Evolutionary conservation across 2,888 invertebrate genomes (phyloP), one percentile per base, ranked within the genome.

Genomic region (Drosophila putrida): DNA sequence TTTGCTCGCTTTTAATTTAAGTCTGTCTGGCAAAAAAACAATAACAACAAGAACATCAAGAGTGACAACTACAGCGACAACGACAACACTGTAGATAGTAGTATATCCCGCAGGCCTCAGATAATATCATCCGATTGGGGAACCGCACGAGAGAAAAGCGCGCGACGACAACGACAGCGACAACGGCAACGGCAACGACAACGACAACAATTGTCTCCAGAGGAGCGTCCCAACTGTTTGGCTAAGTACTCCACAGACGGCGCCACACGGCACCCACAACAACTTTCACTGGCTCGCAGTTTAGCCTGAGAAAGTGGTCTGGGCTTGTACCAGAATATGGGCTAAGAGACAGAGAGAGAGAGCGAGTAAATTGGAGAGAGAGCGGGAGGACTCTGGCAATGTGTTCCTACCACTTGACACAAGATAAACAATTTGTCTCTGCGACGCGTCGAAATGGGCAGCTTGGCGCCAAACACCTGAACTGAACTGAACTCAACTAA

Each of bases 371-470:
- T n/a, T n/a, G n/a, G 31, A 31, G 20, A 31, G 31, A 10, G 41
- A 43, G 41, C 11, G 31, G 10, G 46, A n/a, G 38, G 55, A 38
- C 36, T 15, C 20, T 6, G 51, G 28, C 51, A 51, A 59, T 63
- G 64, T 75, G 59, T 59, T 66, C 69, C 71, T 44, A 67, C 69
- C 79, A 87, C 83, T 83, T 88, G 88, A 88, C 88, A 88, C 88
- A 79, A 88, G 82, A 82, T 83, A 83, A 83, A 88, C 85, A 83
- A 83, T 82, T 83, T 83, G 83, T 88, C 85, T 82, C 70, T 80
- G 74, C 70, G 63, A 49, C 68, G 64, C 80, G 75, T 66, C 82
- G 55, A 82, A 85, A 74, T 76, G 88, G 87, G 64, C 87, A 83
- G 71, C 79, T 87, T 84, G 82, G 82, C 83, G 83, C 85, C 85